Base-by-base conservation (phyloP, 2,888 invertebrate genomes). In the Orthosia cruda region DNA sequence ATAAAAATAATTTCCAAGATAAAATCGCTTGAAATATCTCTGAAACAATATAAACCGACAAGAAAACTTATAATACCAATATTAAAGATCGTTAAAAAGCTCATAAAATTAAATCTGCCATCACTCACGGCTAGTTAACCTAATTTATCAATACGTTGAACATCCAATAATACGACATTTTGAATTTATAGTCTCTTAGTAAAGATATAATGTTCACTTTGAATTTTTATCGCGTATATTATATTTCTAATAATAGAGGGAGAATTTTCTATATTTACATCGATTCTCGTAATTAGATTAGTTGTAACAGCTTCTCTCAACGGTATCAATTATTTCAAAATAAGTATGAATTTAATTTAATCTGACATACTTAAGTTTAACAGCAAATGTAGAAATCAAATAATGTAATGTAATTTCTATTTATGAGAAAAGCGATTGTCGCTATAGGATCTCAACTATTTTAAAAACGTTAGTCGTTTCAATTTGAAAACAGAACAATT, bases 81-180 rank as follows among this genome's bases (percentile, higher is more conserved):
- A 79, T 81, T 72, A 73, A 61, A 73, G 76, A 62, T 75, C 79
- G 79, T 79, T 77, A 86, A 85, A 79, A 79, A 50, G 47, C 66
- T 81, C 84, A 72, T 86, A 85, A 85, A 86, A 79, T 78, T 57
- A 78, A 77, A 74, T 81, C 77, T 50, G 66, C 71, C 70, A 79
- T 86, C 76, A 61, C 54, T 84, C 77, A 79, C 15, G 63, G 54
- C 65, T 32, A 63, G 68, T 78, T 73, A 65, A 72, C 83, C 83
- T 65, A 80, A 77, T 85, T 74, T 71, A 81, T 81, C 70, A 83
- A 85, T 71, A 67, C 59, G 49, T 59, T 76, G 40, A 66, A 40
- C 71, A 16, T 68, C 32, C 12, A 55, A 71, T 77, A 77, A 71
- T 63, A 78, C 63, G 73, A 71, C 78, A 71, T 77, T 70, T 81